Conservation (phyloP, 1,140 invertebrate genomes). For the Drosophila equinoxialis region DNA sequence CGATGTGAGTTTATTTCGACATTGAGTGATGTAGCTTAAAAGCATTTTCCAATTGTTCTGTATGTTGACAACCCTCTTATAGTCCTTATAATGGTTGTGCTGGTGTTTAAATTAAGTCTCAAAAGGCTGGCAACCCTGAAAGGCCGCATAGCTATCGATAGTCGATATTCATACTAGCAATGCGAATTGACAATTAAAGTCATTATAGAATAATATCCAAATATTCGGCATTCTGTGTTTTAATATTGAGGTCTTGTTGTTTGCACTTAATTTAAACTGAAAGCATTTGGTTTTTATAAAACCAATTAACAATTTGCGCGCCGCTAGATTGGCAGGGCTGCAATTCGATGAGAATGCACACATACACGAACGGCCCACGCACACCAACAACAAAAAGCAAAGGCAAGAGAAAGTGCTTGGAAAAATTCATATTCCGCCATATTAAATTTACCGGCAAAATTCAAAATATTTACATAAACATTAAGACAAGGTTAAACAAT, state of each 20-base stretch:
- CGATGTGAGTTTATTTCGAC: too few relatives aligned
- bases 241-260: neutral
- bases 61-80: too few relatives aligned
- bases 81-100: too few relatives aligned
- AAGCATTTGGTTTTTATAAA: neutral
- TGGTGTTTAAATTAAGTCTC: neutral
- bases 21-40: too few relatives aligned
- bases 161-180: neutral
- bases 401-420: constrained; percentile 78
- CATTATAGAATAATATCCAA: neutral
- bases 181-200: neutral
- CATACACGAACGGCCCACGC: constrained; percentile 43
- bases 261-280: neutral
- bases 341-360: constrained; percentile 50
- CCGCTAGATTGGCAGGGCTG: constrained; percentile 52
- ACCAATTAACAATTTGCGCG: neutral
- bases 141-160: constrained; percentile 39
- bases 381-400: constrained; percentile 62
- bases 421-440: constrained; percentile 82
- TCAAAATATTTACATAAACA: constrained; percentile 81
- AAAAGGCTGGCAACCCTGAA: constrained; percentile 41
- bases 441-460: constrained; percentile 78
- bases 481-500: constrained; percentile 28
- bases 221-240: neutral
- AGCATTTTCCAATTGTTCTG: too few relatives aligned